Conservation (phyloP, 2,888 invertebrate genomes). For the Phytoseiulus persimilis region DNA sequence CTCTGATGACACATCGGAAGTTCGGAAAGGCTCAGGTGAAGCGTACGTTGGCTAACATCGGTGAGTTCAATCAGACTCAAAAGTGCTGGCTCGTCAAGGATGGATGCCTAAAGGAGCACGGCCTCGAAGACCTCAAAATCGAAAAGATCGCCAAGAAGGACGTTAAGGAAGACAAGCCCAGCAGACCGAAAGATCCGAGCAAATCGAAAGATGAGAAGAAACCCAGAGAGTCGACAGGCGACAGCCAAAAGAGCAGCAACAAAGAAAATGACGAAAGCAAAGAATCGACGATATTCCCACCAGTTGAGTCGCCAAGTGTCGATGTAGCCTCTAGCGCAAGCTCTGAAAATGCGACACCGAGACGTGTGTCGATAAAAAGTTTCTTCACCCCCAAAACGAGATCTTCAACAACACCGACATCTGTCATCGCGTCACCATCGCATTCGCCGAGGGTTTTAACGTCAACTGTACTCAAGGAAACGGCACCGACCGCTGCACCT, state of each 20-base stretch:
- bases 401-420: neutral
- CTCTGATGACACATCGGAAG: neutral
- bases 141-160: neutral
- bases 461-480: neutral
- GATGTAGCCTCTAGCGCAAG: neutral
- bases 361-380: slow-evolving; percentile 11
- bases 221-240: neutral
- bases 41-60: slow-evolving; percentile 18
- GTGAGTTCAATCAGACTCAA: neutral
- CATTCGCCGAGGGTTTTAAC: neutral
- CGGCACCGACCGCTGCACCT: neutral
- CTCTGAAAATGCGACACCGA: neutral
- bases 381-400: neutral
- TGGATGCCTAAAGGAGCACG: slow-evolving; percentile 1
- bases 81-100: slow-evolving; percentile 10
- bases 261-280: neutral
- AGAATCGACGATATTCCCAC: neutral
- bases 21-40: slow-evolving; percentile 29
- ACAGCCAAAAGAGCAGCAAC: neutral
- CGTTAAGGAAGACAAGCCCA: neutral
- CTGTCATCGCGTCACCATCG: neutral
- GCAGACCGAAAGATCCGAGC: neutral
- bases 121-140: neutral
- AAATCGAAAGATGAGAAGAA: neutral
- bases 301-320: neutral